Percentiles rank a stretch among this genome's conserved stretches.
These are phyloP conservation scores for Hydractinia symbiolongicarpus DNA, from an alignment of 30 jellyfish, hydroid and myxozoan species.

Conservation along the genomic window DNA sequence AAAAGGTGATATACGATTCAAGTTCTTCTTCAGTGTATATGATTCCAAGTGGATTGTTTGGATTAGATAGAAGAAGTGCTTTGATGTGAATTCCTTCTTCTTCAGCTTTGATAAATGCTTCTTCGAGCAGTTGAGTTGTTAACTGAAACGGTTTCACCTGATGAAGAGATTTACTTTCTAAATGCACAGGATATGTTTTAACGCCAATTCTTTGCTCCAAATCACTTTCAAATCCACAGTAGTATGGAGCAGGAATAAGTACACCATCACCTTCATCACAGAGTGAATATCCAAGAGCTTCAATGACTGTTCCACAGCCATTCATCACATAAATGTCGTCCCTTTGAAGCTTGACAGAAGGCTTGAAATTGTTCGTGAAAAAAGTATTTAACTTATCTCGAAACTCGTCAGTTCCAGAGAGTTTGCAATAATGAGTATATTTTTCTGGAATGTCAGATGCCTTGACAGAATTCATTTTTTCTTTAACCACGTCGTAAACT, in stretches of 20 bases:
- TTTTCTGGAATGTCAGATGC: constrained; percentile 32
- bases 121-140: constrained; percentile 43
- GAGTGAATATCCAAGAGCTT: constrained; percentile 47
- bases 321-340: constrained; percentile 48
- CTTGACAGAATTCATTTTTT: constrained; percentile 24
- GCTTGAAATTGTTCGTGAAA: constrained; percentile 36
- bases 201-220: constrained; percentile 39
- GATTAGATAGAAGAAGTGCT: constrained; percentile 54
- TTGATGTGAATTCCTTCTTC: constrained; percentile 34
- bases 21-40: constrained; percentile 46
- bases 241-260: constrained; percentile 75
- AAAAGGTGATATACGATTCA: constrained; percentile 29
- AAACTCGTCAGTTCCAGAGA: constrained; percentile 45
- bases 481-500: constrained; percentile 33
- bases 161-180: background rate
- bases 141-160: constrained; percentile 34
- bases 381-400: constrained; percentile 50
- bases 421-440: constrained; percentile 37
- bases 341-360: constrained; percentile 28
- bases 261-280: constrained; percentile 66
- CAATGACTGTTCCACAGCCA: constrained; percentile 80
- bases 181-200: constrained; percentile 31
- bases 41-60: constrained; percentile 70
- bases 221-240: constrained; percentile 56
- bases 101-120: constrained; percentile 31